These are phyloP conservation scores for Creontiades dilutus DNA, from an alignment of 2,888 invertebrate species.

Conservation along the genomic window DNA sequence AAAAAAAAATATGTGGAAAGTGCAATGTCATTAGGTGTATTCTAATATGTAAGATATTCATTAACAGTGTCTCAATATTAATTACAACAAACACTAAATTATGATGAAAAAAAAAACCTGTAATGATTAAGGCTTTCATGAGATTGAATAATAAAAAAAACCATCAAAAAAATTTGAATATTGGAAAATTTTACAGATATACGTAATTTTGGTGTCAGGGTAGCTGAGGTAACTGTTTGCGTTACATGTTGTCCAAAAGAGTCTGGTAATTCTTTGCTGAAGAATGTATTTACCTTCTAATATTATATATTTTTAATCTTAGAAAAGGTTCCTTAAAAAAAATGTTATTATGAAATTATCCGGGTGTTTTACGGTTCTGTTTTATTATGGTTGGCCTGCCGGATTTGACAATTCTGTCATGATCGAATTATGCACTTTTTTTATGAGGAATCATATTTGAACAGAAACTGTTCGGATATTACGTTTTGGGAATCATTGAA, in stretches of 20 bases:
- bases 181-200: conserved; percentile 83
- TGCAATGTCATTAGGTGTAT: conserved; percentile 73
- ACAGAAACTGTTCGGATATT: too few species aligned
- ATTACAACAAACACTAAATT: conserved; percentile 60
- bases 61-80: conserved; percentile 74
- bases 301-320: conserved; percentile 64
- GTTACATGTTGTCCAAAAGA: conserved; percentile 61
- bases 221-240: conserved; percentile 79
- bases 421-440: too few species aligned
- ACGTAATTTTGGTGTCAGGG: conserved; percentile 94
- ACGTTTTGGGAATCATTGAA: too few species aligned
- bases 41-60: conserved; percentile 69
- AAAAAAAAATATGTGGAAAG: conserved; percentile 71
- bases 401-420: not conserved
- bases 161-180: conserved; percentile 76
- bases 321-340: conserved; percentile 45
- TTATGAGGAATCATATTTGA: too few species aligned
- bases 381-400: not conserved
- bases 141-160: not conserved
- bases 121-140: conserved; percentile 47
- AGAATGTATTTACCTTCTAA: conserved; percentile 49
- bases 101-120: conserved; percentile 57
- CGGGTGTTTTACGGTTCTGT: not conserved
- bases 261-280: conserved; percentile 54
- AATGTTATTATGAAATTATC: not conserved